Evolutionary conservation across 2,888 invertebrate genomes (phyloP), one percentile per base, ranked within the genome.

Genomic region (Hofmannophila pseudospretella): DNA sequence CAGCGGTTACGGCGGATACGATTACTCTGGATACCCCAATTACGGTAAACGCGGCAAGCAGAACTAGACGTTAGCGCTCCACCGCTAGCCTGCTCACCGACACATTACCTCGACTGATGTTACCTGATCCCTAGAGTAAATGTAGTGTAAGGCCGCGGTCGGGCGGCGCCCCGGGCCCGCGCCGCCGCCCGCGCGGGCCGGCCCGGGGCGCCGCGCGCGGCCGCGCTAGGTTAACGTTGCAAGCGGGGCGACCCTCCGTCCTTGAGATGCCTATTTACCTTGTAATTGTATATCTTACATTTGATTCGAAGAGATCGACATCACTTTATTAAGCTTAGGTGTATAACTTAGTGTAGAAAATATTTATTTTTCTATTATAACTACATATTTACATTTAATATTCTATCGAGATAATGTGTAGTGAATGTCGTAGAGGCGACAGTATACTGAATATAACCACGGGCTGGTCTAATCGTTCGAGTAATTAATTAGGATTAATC

Each of bases 11-110:
- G 92, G 93, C 71, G 92, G 93, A 72, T 93, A 93, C 84, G 93
- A 93, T 87, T 93, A 93, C 88, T 90, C 92, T 76, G 92, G 91
- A 88, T 93, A 93, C 88, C 91, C 92, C 87, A 93, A 93, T 89
- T 93, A 93, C 89, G 93, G 93, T 92, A 93, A 85, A 87, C 85
- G 85, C 76, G 84, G 84, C 78, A 86, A 86, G 82, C 85, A 85
- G 79, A 27, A 81, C 73, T 85, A 85, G 72, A 67, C 55, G 66
- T 12, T 16, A 14, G 72, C 61, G 58, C 61, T 68, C 69, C 66
- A 60, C 49, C 67, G 75, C 71, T 61, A 64, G 71, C 72, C 76
- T 72, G 79, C 82, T 78, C 80, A 71, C 78, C 78, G 77, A 84
- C 85, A 81, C 84, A 81, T 84, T 84, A 85, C 85, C 84, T 86